phyloP scores from a whole-genome alignment of 2,888 invertebrate species.

The Erpobdella octoculata region DNA sequence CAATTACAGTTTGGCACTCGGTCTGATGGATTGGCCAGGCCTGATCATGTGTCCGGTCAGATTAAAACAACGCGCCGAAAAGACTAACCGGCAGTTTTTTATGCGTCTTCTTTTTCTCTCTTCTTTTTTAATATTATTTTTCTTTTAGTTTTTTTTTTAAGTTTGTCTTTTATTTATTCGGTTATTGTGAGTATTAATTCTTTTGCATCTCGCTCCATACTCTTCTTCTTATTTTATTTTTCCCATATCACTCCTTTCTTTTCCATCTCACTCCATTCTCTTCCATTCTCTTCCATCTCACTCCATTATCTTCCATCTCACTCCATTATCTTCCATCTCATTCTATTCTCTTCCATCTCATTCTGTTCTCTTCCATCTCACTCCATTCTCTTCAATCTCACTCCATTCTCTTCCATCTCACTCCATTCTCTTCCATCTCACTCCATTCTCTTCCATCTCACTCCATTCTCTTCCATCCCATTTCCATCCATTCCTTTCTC shows the following conservation, averaged over 20 bases:
- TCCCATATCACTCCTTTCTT: too few relatives aligned
- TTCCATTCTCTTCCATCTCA: too few relatives aligned
- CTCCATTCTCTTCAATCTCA: background rate
- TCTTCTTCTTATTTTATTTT: too few relatives aligned
- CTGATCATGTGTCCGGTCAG: background rate
- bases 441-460: background rate
- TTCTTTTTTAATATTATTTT: conserved; percentile 1
- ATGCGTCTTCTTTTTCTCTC: background rate
- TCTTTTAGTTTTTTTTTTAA: background rate
- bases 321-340: too few relatives aligned
- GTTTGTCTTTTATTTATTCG: background rate
- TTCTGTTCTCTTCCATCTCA: background rate
- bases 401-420: too few relatives aligned
- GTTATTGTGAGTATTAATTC: too few relatives aligned
- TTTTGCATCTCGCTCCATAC: too few relatives aligned
- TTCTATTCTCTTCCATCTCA: background rate
- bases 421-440: background rate
- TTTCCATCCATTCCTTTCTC: background rate
- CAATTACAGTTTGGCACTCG: conserved; percentile 3
- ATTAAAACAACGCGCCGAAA: background rate
- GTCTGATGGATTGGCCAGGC: background rate
- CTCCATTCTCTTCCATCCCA: background rate
- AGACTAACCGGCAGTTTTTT: background rate
- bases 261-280: too few relatives aligned
- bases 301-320: background rate